Conservation (phyloP, 2,888 invertebrate species). For the Acanthosepion lycidas region DNA sequence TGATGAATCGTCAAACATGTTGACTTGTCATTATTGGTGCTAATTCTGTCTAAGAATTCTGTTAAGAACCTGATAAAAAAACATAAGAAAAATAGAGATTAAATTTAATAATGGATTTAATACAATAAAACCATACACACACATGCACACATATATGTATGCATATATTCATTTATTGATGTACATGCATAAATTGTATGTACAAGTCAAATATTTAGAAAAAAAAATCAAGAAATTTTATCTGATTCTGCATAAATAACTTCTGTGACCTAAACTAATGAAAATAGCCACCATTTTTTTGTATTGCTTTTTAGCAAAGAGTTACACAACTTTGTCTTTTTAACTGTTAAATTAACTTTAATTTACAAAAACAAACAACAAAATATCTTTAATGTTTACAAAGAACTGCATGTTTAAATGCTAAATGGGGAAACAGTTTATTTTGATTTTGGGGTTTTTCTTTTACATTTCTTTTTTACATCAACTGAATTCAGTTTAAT, state of each 20-base stretch:
- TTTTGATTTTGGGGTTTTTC: neutral
- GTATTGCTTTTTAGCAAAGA: neutral
- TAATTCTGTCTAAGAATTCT: too few species aligned
- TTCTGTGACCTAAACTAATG: constrained; percentile 33
- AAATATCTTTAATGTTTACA: neutral
- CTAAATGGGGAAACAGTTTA: neutral
- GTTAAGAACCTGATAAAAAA: too few species aligned
- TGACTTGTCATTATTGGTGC: too few species aligned
- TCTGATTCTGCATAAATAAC: neutral
- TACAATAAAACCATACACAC: too few species aligned
- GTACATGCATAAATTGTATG: neutral
- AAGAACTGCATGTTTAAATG: neutral
- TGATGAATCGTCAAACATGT: too few species aligned
- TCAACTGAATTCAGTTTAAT: neutral
- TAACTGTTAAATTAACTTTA: neutral
- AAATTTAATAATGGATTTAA: too few species aligned
- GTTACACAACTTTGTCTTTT: constrained; percentile 6
- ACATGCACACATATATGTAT: neutral
- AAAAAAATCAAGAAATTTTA: neutral
- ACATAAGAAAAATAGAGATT: too few species aligned
- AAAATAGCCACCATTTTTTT: neutral
- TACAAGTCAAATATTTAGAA: neutral
- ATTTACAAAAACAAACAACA: neutral
- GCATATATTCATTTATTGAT: neutral
- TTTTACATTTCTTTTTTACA: neutral